Conservation (phyloP, 2,113 vertebrate species). For the Amphilophus citrinellus region DNA sequence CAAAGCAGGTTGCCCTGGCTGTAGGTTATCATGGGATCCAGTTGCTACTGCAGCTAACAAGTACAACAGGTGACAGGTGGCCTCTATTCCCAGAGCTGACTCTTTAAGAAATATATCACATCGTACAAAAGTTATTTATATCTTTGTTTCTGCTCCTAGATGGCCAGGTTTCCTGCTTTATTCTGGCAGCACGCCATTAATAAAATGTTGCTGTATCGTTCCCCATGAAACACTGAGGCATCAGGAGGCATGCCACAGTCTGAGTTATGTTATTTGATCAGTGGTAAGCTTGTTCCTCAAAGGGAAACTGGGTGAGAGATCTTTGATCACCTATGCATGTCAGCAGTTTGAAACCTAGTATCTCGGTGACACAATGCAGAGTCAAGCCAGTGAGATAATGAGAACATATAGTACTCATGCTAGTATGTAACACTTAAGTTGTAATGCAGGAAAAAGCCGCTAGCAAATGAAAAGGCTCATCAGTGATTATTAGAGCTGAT, state of each 20-base stretch:
- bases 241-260: not conserved
- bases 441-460: no score
- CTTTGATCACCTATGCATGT: not conserved
- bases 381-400: no score
- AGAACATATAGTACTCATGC: no score
- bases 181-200: not conserved
- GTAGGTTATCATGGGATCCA: constrained; percentile 56
- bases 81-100: not conserved
- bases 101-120: not conserved
- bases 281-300: no score
- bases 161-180: not conserved
- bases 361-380: no score
- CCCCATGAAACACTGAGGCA: fast-evolving
- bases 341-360: not conserved
- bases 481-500: no score
- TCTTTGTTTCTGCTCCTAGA: not conserved
- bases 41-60: constrained; percentile 17
- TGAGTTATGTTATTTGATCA: not conserved
- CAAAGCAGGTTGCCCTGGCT: constrained; percentile 54
- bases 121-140: not conserved
- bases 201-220: not conserved
- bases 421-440: no score
- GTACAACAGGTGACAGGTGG: not conserved
- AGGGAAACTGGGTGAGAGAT: not conserved
- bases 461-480: no score